These are phyloP conservation scores for Adelosebastes latens DNA, from an alignment of 2,797 vertebrate genomes.

Conservation along the genomic window DNA sequence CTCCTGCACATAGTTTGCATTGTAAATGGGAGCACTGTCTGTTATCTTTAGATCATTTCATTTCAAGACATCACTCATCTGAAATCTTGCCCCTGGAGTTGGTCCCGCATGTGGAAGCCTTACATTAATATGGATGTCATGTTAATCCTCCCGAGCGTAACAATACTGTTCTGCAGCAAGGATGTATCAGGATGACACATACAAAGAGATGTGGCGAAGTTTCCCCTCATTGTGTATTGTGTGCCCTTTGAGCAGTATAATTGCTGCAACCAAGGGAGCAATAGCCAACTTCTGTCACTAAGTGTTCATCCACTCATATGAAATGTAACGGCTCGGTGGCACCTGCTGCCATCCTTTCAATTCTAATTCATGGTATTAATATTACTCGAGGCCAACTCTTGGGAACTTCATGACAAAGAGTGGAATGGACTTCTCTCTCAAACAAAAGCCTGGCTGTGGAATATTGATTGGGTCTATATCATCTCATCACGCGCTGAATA, in stretches of 20 bases:
- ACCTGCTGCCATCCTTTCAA: slow-evolving; percentile 71
- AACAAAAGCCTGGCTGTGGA: slow-evolving; percentile 50
- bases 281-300: slow-evolving; percentile 68
- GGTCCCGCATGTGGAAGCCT: slow-evolving; percentile 26
- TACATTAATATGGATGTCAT: slow-evolving; percentile 69
- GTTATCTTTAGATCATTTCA: slow-evolving; percentile 21
- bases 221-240: slow-evolving; percentile 56
- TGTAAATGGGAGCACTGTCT: slow-evolving; percentile 10
- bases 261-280: slow-evolving; percentile 69
- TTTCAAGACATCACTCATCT: slow-evolving; percentile 40
- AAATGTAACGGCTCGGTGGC: slow-evolving; percentile 54
- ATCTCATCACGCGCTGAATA: slow-evolving; percentile 45
- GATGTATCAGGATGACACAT: slow-evolving; percentile 49
- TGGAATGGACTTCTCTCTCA: slow-evolving; percentile 68
- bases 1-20: slow-evolving; percentile 1
- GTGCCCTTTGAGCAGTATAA: slow-evolving; percentile 64
- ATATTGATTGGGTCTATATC: slow-evolving; percentile 61
- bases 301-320: slow-evolving; percentile 63
- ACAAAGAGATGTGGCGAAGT: slow-evolving; percentile 42
- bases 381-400: slow-evolving; percentile 66
- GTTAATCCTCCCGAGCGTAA: slow-evolving; percentile 41
- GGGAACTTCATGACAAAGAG: slow-evolving; percentile 65
- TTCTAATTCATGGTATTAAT: slow-evolving; percentile 71
- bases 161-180: slow-evolving; percentile 14
- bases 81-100: slow-evolving; percentile 24